Base-by-base conservation (phyloP, 37 sponge, comb jelly and placozoan species). In the Agelas oroides region DNA sequence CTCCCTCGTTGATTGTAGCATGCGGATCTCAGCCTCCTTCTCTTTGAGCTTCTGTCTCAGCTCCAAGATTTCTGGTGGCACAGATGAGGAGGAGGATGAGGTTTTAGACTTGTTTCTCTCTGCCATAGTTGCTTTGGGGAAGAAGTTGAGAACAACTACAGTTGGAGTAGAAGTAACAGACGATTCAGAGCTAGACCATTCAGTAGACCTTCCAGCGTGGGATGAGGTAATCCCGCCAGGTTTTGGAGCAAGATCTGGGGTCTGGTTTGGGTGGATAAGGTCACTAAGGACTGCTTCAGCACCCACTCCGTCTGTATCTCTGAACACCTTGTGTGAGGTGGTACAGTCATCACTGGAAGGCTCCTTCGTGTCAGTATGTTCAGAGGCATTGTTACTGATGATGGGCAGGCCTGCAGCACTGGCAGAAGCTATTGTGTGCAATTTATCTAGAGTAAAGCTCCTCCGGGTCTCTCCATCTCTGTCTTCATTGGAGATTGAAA, bases 321-420 rank as follows among this genome's bases (percentile, higher is more conserved):
- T 46, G 8, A 46, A 46, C 8, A 8, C 8, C 46, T 46, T 3
- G 8, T 46, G 3, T 46, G 46, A 8, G 46, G 3, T 46, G 46
- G 46, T n/a, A 8, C 46, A 12, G 46, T 46, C 6, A 46, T n/a
- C n/a, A n/a, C n/a, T 46, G 46, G 46, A 46, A 46, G 46, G 8
- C 46, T 46, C 6, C 46, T 46, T 12, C 6, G 46, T 46, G 8
- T 46, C 3, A 46, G 46, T 46, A 8, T n/a, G 8, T 46, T 8
- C 46, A 46, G 6, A 3, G 46, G 46, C 20, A 6, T 14, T 55
- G 35, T 21, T 70, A 32, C n/a, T 36, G 31, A 80, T 67, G 32
- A 80, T 27, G 23, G 81, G 81, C 12, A 80, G 70, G 31, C 81
- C 81, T 69, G 81, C 81, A 33, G 55, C 58, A 33, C n/a, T 80